Evolutionary conservation across 2,888 invertebrate genomes (phyloP).

Genomic region (Tenthredo amoena): DNA sequence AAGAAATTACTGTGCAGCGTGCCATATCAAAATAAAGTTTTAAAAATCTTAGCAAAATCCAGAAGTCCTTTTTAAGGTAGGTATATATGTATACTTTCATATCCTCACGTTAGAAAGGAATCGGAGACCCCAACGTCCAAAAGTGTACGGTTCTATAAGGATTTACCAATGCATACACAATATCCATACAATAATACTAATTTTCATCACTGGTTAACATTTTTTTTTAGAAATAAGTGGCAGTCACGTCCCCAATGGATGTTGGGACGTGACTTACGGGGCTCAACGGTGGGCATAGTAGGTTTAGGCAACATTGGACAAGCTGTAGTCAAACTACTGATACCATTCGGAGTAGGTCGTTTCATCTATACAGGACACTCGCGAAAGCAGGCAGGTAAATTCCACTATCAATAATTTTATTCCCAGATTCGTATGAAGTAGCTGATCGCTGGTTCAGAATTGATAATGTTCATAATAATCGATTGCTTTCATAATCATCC

Average conservation of each 20-base stretch:
- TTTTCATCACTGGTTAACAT: slow-evolving; percentile 34
- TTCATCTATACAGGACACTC: slow-evolving; percentile 88
- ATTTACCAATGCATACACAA: not conserved
- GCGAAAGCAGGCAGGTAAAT: slow-evolving; percentile 69
- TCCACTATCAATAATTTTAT: not conserved
- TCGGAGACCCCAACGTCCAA: not conserved
- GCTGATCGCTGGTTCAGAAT: not conserved
- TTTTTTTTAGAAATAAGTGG: slow-evolving; percentile 82
- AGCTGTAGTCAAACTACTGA: slow-evolving; percentile 86
- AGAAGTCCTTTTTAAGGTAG: not conserved
- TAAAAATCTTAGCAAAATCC: not conserved
- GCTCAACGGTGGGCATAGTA: slow-evolving; percentile 90
- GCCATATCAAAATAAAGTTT: not conserved
- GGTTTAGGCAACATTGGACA: slow-evolving; percentile 92
- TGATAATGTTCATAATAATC: not conserved
- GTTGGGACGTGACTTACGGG: slow-evolving; percentile 88
- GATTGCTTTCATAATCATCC: not conserved
- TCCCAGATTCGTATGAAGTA: not conserved
- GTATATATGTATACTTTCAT: not conserved
- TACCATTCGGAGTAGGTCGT: slow-evolving; percentile 85
- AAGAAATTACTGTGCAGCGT: not conserved
- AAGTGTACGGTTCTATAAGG: not conserved
- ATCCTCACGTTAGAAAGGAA: not conserved
- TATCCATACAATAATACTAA: not conserved
- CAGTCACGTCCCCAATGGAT: slow-evolving; percentile 86